These are phyloP conservation scores for Drosophila yooni DNA, from an alignment of 2,888 invertebrate genomes.

Conservation along the genomic window DNA sequence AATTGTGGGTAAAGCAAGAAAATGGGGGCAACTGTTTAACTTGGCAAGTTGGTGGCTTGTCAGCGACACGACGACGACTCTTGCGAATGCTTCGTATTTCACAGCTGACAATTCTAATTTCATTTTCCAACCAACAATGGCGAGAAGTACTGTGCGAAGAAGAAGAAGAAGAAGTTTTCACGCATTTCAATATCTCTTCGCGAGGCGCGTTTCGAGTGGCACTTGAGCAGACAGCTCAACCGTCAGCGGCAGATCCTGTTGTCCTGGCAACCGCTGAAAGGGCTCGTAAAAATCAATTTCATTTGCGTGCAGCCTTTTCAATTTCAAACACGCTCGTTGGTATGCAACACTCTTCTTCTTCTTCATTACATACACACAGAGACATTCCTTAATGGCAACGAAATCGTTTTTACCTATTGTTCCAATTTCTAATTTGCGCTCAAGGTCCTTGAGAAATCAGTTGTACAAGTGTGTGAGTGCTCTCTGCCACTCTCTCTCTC, in stretches of 20 bases:
- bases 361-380: background rate
- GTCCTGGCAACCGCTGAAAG: constrained; percentile 59
- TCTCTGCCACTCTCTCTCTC: background rate
- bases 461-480: constrained; percentile 41
- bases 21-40: constrained; percentile 63
- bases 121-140: constrained; percentile 58
- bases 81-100: background rate
- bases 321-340: constrained; percentile 63
- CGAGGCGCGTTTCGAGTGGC: constrained; percentile 59
- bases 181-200: constrained; percentile 75
- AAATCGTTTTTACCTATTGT: constrained; percentile 69
- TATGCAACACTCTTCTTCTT: constrained; percentile 57
- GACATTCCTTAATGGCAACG: constrained; percentile 71
- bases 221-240: constrained; percentile 57
- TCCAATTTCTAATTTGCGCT: constrained; percentile 76
- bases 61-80: constrained; percentile 49
- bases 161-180: constrained; percentile 17
- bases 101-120: constrained; percentile 70
- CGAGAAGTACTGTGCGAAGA: constrained; percentile 10
- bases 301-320: constrained; percentile 69
- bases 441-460: constrained; percentile 70
- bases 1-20: constrained; percentile 54
- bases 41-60: constrained; percentile 54
- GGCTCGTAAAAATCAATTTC: constrained; percentile 76
- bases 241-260: constrained; percentile 59